Evolutionary conservation across 1,140 invertebrate genomes (phyloP).

Genomic region (Delia radicum): DNA sequence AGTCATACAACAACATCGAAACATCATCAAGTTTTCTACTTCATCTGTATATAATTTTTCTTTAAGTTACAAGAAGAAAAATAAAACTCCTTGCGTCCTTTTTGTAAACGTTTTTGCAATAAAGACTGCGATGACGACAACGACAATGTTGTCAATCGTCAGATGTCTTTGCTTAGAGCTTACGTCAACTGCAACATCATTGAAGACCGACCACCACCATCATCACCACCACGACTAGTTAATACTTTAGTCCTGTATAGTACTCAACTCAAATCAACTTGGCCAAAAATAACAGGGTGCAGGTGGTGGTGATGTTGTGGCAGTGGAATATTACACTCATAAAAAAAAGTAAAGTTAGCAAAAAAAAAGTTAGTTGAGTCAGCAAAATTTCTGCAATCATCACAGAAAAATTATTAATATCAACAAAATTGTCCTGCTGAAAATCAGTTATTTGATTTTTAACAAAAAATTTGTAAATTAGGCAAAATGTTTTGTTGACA

Average conservation of each 20-base stretch:
- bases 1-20: background rate
- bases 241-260: background rate
- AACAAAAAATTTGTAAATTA: too few species aligned
- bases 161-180: conserved; percentile 17
- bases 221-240: background rate
- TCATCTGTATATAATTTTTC: conserved; percentile 15
- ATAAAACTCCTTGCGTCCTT: background rate
- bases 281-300: background rate
- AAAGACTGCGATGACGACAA: conserved; percentile 1
- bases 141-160: conserved; percentile 19
- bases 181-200: conserved; percentile 18
- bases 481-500: too few species aligned
- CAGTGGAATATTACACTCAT: too few species aligned
- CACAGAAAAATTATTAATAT: too few species aligned
- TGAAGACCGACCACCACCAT: conserved; percentile 8
- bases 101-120: too few species aligned
- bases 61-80: background rate
- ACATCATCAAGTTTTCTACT: conserved; percentile 12
- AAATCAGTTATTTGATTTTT: too few species aligned
- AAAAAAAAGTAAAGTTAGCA: too few species aligned
- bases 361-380: too few species aligned
- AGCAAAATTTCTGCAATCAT: too few species aligned
- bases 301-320: background rate
- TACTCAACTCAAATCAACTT: background rate
- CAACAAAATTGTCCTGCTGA: too few species aligned